These are phyloP conservation scores for Cynoglossus semilaevis DNA, from an alignment of 2,113 vertebrate species.

Conservation along the genomic window DNA sequence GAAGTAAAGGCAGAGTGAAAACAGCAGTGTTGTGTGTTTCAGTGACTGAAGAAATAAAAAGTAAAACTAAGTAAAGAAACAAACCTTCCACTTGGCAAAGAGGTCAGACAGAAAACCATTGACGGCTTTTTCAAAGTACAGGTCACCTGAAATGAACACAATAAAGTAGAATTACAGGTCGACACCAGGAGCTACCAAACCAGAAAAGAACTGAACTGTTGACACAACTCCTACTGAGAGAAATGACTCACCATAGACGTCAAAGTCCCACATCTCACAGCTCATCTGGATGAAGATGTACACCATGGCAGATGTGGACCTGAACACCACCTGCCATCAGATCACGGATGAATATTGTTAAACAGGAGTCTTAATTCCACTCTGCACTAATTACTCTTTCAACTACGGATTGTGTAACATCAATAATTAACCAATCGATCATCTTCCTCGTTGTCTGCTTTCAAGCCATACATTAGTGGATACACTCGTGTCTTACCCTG, in stretches of 20 bases:
- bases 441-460: neutral
- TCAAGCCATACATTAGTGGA: neutral
- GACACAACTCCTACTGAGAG: neutral
- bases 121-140: slow-evolving; percentile 98
- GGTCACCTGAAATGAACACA: slow-evolving; percentile 81
- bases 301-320: slow-evolving; percentile 97
- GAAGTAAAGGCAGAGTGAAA: too few relatives aligned
- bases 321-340: slow-evolving; percentile 88
- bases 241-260: slow-evolving; percentile 87
- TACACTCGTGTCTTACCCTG: slow-evolving; percentile 75
- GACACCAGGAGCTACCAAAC: neutral
- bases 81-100: slow-evolving; percentile 97
- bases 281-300: slow-evolving; percentile 99
- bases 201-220: neutral
- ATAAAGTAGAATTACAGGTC: neutral
- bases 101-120: slow-evolving; percentile 97
- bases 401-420: too few relatives aligned
- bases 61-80: neutral
- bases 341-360: neutral
- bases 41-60: too few relatives aligned
- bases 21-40: too few relatives aligned
- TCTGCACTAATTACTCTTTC: too few relatives aligned
- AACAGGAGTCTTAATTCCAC: too few relatives aligned
- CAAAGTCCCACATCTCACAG: slow-evolving; percentile 99
- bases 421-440: too few relatives aligned